Evolutionary conservation across 1,140 invertebrate species (phyloP), one percentile per base, ranked within the genome.

Genomic region (Tyrophagus putrescentiae): DNA sequence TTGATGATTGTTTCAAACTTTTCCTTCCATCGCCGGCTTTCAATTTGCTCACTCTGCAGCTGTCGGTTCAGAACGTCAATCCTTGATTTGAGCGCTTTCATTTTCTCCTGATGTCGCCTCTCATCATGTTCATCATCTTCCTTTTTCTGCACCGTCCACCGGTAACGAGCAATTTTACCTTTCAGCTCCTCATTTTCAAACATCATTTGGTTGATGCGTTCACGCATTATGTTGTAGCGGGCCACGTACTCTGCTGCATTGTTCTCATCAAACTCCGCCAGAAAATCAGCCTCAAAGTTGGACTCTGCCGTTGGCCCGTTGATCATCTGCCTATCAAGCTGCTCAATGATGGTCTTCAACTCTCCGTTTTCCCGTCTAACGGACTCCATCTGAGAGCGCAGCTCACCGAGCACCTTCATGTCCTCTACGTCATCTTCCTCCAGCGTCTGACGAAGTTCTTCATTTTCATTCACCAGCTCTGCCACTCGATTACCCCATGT

Each of bases 121-220:
- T 31, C 2, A 33, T 54, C 13, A 29, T 25, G 50, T 6, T 53
- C 6, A 29, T 27, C 28, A 18, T 33, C 13, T n/a, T 54, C 21
- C 52, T 54, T 54, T 7, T 54, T 54, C 2, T 54, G n/a, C 13
- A 13, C 39, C 25, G 50, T 58, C 44, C 50, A 62, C 4, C 60
- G 52, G 33, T 61, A 42, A 25, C 34, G 57, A 28, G 56, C 61
- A 21, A 62, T 50, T 28, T 33, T 48, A 18, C 32, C 18, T 31
- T 63, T 58, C 23, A 62, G 34, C 42, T 62, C 45, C 27, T 63
- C 62, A 28, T 61, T 63, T 54, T 61, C 58, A 3, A 34, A 53
- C 18, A 62, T 36, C 42, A 62, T 31, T 42, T 62, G 61, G 54
- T 62, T 62, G 5, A 62, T 62, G 11, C 44, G 54, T 18, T 62